Evolutionary conservation across 1,140 invertebrate species (phyloP).

Genomic region (Eulimnadia texana): DNA sequence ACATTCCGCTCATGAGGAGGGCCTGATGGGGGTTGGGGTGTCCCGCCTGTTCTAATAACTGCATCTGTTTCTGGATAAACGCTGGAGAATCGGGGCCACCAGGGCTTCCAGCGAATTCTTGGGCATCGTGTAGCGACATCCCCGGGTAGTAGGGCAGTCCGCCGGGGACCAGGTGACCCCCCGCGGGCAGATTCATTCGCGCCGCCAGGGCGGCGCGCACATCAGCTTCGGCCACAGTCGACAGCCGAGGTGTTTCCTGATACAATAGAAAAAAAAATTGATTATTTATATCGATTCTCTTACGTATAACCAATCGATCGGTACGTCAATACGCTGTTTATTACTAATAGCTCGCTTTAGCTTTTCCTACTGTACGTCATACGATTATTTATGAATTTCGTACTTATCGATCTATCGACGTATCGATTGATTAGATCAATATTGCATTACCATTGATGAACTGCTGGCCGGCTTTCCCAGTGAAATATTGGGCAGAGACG

Average conservation of each 20-base stretch:
- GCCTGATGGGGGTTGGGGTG: slow-evolving; percentile 16
- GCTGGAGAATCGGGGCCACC: slow-evolving; percentile 32
- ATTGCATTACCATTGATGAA: neutral
- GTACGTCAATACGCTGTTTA: too few species aligned
- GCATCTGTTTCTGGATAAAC: slow-evolving; percentile 46
- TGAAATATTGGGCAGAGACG: slow-evolving; percentile 91
- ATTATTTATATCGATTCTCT: neutral
- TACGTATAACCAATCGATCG: too few species aligned
- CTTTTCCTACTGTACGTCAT: too few species aligned
- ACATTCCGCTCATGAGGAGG: slow-evolving; percentile 19
- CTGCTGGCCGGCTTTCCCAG: slow-evolving; percentile 51
- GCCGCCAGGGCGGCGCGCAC: slow-evolving; percentile 54
- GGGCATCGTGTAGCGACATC: slow-evolving; percentile 17
- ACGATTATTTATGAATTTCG: too few species aligned
- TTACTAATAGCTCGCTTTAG: too few species aligned
- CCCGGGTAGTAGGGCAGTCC: slow-evolving; percentile 18
- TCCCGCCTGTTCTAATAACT: slow-evolving; percentile 33
- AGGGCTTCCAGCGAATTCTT: slow-evolving; percentile 28
- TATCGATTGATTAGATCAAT: neutral
- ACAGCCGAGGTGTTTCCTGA: slow-evolving; percentile 32
- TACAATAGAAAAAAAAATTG: neutral
- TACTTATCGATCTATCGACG: neutral
- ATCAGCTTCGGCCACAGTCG: slow-evolving; percentile 59
- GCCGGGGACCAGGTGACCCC: neutral
- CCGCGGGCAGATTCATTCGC: slow-evolving; percentile 35